A percentile compares a stretch with the other conserved stretches of the same genome.
Conservation (phyloP, 2,113 vertebrate species). For the Petrocephalus zakoni region DNA sequence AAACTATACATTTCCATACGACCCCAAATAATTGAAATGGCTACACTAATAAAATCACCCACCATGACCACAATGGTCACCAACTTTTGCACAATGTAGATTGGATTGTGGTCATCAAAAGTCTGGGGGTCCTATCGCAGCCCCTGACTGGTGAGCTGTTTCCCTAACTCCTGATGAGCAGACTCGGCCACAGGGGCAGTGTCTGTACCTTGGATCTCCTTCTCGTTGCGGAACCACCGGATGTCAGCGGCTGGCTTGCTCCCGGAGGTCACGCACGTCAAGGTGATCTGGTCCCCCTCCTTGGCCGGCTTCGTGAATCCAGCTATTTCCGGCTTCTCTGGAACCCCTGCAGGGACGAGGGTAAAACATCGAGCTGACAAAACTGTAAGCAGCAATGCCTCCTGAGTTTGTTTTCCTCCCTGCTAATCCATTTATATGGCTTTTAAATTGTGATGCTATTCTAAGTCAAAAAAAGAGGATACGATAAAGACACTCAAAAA, state of each 20-base stretch:
- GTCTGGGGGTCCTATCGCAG: not conserved
- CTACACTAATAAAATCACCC: not conserved
- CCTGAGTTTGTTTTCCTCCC: not conserved
- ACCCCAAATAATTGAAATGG: not conserved
- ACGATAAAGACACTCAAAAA: not conserved
- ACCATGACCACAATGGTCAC: not conserved
- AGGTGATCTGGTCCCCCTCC: conserved; percentile 85
- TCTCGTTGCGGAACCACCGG: conserved; percentile 93
- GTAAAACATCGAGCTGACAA: not conserved
- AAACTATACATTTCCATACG: not conserved
- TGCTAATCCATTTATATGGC: not conserved
- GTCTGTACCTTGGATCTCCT: conserved; percentile 87
- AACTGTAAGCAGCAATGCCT: not conserved
- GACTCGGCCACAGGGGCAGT: not conserved
- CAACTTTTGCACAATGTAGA: not conserved
- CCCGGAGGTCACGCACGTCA: conserved; percentile 87
- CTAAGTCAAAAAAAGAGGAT: not conserved
- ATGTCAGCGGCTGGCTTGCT: conserved; percentile 94
- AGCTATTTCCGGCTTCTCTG: conserved; percentile 85
- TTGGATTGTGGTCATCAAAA: not conserved
- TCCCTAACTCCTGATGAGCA: not conserved
- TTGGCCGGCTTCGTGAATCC: conserved; percentile 86
- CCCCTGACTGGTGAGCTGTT: not conserved
- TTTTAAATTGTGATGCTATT: not conserved
- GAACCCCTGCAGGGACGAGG: conserved; percentile 69